Evolutionary conservation across 2,113 vertebrate genomes (phyloP).

Genomic region (Mugil cephalus): DNA sequence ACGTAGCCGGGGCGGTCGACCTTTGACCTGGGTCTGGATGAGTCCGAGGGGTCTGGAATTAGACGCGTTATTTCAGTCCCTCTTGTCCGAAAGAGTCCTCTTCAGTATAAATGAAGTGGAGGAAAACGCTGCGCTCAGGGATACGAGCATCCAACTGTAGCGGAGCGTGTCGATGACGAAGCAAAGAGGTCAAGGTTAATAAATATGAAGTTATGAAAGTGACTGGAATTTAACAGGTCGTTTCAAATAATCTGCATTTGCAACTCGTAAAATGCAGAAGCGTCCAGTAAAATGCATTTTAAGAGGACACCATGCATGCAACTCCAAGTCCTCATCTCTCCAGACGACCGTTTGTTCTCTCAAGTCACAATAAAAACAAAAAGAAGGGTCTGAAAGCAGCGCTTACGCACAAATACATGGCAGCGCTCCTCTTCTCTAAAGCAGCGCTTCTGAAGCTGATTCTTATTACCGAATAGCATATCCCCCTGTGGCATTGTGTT

Average conservation of each 20-base stretch:
- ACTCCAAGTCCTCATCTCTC: neutral
- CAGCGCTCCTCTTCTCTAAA: conserved; percentile 48
- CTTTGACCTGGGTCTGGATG: conserved; percentile 63
- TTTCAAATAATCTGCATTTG: conserved; percentile 12
- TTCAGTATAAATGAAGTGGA: conserved; percentile 5
- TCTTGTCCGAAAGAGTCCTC: conserved; percentile 26
- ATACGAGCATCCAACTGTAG: conserved; percentile 10
- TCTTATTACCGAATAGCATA: conserved; percentile 62
- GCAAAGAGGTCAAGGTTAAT: conserved; percentile 21
- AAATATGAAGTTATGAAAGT: neutral
- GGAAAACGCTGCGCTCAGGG: neutral
- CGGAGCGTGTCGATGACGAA: conserved; percentile 5
- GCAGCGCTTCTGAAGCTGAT: conserved; percentile 39
- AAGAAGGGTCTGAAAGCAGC: conserved; percentile 8
- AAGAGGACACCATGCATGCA: too few relatives aligned
- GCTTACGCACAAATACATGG: conserved; percentile 53
- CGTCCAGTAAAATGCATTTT: too few relatives aligned
- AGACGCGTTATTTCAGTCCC: conserved; percentile 52
- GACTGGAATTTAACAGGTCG: neutral
- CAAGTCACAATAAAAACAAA: conserved; percentile 1
- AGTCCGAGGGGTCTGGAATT: conserved; percentile 56
- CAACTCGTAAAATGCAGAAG: neutral
- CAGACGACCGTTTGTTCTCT: conserved; percentile 35
- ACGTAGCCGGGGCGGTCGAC: conserved; percentile 39
- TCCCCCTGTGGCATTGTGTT: conserved; percentile 66